Conservation (phyloP, 2,888 invertebrate species). For the Cartodere bifasciata region DNA sequence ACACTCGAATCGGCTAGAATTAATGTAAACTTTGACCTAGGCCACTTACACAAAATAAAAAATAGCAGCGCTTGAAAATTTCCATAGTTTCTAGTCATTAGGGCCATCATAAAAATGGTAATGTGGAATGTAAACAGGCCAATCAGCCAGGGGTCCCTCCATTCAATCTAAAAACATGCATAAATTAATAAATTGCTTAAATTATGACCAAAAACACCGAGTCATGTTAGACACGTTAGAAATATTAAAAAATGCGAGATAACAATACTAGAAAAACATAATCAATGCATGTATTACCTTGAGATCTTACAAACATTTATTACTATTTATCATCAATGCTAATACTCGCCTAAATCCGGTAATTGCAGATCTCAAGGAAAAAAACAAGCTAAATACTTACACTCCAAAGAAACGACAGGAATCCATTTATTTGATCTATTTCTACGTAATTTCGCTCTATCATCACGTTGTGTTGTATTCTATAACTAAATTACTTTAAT, state of each 20-base stretch:
- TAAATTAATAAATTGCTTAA: too few relatives aligned
- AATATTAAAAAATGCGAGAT: too few relatives aligned
- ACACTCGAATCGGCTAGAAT: background rate
- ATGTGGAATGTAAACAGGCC: conserved; percentile 64
- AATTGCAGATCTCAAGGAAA: too few relatives aligned
- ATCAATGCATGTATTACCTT: too few relatives aligned
- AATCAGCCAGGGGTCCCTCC: conserved; percentile 80
- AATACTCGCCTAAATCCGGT: too few relatives aligned
- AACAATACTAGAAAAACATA: too few relatives aligned
- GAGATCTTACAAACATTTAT: too few relatives aligned
- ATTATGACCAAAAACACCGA: too few relatives aligned
- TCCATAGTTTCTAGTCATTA: conserved; percentile 72
- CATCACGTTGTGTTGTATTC: conserved; percentile 18
- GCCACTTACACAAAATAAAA: conserved; percentile 61
- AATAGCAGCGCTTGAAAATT: conserved; percentile 79
- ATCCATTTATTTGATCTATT: conserved; percentile 62
- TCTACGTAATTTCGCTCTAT: conserved; percentile 51
- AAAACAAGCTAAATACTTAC: too few relatives aligned
- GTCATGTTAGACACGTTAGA: too few relatives aligned
- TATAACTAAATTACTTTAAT: too few relatives aligned
- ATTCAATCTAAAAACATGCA: conserved; percentile 60
- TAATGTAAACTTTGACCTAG: background rate
- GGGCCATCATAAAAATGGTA: conserved; percentile 61
- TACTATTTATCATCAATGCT: too few relatives aligned
- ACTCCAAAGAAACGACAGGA: conserved; percentile 64